Evolutionary conservation across 2,113 vertebrate species (phyloP), one percentile per base, ranked within the genome.

Genomic region (Phycodurus eques): DNA sequence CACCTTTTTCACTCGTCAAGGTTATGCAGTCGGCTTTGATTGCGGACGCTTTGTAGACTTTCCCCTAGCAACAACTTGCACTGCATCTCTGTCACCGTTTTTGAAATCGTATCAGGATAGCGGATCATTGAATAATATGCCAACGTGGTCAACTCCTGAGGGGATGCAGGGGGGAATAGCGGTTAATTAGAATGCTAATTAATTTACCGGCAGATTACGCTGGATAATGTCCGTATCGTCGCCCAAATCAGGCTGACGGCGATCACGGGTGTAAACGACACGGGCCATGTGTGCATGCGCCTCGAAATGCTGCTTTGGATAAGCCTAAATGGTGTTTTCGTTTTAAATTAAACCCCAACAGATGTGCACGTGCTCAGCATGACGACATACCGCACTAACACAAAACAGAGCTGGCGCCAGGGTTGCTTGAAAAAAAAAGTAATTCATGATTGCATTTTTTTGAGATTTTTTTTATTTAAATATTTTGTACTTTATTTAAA

Each of bases 161-260:
- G 86, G 86, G 85, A 46, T 33, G 54, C 66, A 75, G 68, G 42
- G 35, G 79, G 66, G 81, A 14, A 77, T 63, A 69, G 70, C 75
- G 73, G 86, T 80, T 79, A 88, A 89, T 88, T 86, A 78, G 72
- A 66, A 66, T 80, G 67, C 75, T 91, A 92, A 93, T 93, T 92
- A 90, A 93, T 92, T 92, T 90, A 80, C 83, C 88, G 89, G 77
- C 83, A 89, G 85, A 92, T 90, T 90, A 87, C 79, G 70, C 87
- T 75, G 78, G 86, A 90, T 93, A 92, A 91, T 90, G 84, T 70
- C 86, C 83, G 67, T 90, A 88, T 91, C 91, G 89, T 92, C 89
- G 85, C 69, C 78, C 76, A 79, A 27, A 93, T 90, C 82, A 86
- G 73, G 79, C 53, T 81, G 82, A 83, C 84, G 61, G 80, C 83